These are phyloP conservation scores for Aurelia aurita DNA, from an alignment of 30 jellyfish, hydroid and myxozoan genomes.

Conservation along the genomic window DNA sequence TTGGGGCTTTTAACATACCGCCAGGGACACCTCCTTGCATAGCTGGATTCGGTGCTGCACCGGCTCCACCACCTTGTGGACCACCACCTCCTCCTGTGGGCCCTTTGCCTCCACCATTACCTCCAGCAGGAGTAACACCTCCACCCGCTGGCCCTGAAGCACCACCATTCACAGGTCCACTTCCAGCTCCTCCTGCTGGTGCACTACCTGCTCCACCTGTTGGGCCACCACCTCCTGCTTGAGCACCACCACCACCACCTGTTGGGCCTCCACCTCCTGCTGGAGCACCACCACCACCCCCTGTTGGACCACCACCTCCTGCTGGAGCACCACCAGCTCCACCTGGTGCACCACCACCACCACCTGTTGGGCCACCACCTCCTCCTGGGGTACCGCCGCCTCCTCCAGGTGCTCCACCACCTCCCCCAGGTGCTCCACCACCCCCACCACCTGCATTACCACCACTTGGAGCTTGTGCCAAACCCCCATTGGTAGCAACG, in stretches of 20 bases:
- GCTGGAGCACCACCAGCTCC: conserved; percentile 26
- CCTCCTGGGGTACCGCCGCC: conserved; percentile 14
- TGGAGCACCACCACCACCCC: conserved; percentile 53
- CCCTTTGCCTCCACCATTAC: conserved; percentile 35
- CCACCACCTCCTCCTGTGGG: conserved; percentile 57
- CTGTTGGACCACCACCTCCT: conserved; percentile 40
- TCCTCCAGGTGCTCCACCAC: conserved; percentile 41
- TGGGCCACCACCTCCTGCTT: conserved; percentile 13
- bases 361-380: conserved; percentile 52
- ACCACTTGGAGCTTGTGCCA: conserved; percentile 36
- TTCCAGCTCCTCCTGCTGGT: conserved; percentile 38
- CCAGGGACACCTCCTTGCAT: conserved; percentile 9
- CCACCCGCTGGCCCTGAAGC: conserved; percentile 51
- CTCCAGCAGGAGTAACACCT: conserved; percentile 46
- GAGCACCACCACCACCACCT: conserved; percentile 52
- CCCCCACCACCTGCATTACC: conserved; percentile 30
- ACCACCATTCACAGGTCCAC: conserved; percentile 18
- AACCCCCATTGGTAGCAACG: conserved; percentile 8
- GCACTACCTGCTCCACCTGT: conserved; percentile 13
- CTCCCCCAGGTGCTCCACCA: not conserved
- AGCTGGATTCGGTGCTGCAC: conserved; percentile 19
- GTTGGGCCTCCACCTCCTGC: no score
- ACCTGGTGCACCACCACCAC: conserved; percentile 31
- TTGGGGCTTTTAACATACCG: not conserved
- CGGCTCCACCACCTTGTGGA: conserved; percentile 54